Base-by-base conservation (phyloP, 2,888 invertebrate species). In the Spisula subtruncata region DNA sequence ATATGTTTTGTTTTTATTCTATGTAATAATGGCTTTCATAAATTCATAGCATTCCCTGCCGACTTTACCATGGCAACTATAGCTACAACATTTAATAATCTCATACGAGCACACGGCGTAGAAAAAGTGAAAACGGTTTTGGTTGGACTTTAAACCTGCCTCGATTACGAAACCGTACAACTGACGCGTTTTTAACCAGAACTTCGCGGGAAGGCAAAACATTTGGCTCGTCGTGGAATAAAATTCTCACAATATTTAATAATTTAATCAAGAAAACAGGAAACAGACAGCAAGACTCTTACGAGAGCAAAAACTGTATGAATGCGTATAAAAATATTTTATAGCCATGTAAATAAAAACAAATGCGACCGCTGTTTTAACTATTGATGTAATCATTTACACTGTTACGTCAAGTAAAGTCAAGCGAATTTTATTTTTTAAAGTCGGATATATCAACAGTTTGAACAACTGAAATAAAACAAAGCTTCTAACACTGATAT, bases 321-420 rank as follows among this genome's bases (percentile, higher is more conserved):
- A 6, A 60, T 25, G 25, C 2, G 18, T 60, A 25, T 25, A 60
- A n/a, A 60, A n/a, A 60, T 6, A 20, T 60, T 60, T 60, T 60
- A n/a, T 25, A 20, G 60, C n/a, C 60, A 60, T 60, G 18, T 60
- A 60, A 60, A 60, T 60, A 60, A 60, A 60, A 60, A 60, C 60
- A 60, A 60, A 60, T 51, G 51, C 51, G 51, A 16, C 41, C 41
- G 16, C 12, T 51, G 51, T 12, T 51, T 51, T 51, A 12, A 51
- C 16, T 16, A 16, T 51, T 51, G 51, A 51, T 51, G 14, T 16
- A 51, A 51, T 51, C 14, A 51, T 51, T 51, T 51, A 51, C 12
- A 16, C 1, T 16, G 51, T 51, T 51, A 51, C 51, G 51, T 51
- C 12, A 51, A 51, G 41, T 41, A 41, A 41, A 41, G 41, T 41